Conservation (phyloP, 30 jellyfish, hydroid and myxozoan genomes). For the Aurelia sp. region DNA sequence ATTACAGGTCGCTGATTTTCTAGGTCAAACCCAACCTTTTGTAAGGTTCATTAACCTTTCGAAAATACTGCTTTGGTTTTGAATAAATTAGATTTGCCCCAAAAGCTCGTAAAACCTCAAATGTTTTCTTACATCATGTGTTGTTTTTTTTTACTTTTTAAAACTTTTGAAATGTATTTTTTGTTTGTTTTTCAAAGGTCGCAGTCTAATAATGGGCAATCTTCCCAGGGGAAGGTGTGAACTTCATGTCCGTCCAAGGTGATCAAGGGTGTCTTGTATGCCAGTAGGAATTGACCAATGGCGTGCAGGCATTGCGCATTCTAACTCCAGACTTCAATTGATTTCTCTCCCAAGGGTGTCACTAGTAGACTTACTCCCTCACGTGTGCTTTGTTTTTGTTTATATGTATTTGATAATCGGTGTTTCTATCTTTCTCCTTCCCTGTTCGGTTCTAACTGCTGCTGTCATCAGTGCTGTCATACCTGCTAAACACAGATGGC, state of each 20-base stretch:
- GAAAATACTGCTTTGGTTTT: slow-evolving; percentile 15
- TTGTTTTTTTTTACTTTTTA: slow-evolving; percentile 21
- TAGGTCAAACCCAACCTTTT: not conserved
- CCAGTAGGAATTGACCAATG: slow-evolving; percentile 40
- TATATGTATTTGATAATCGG: no score
- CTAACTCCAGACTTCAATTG: slow-evolving; percentile 13
- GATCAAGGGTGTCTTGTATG: slow-evolving; percentile 16
- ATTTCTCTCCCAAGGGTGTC: no score
- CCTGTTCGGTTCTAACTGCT: no score
- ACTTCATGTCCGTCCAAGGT: no score
- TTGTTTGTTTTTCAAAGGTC: slow-evolving; percentile 9
- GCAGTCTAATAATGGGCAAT: no score
- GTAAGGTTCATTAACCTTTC: slow-evolving; percentile 9
- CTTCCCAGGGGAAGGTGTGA: no score
- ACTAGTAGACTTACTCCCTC: no score
- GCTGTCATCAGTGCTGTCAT: no score
- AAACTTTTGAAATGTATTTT: no score
- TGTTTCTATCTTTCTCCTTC: no score
- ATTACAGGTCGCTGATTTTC: not conserved
- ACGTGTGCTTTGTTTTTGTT: not conserved
- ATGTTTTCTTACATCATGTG: slow-evolving; percentile 4
- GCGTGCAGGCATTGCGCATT: slow-evolving; percentile 51
- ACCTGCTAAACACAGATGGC: no score
- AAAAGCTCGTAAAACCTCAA: slow-evolving; percentile 35
- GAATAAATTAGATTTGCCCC: slow-evolving; percentile 18